phyloP scores from a whole-genome alignment of 2,797 vertebrate species.

The Phyllotis vaccarum region DNA sequence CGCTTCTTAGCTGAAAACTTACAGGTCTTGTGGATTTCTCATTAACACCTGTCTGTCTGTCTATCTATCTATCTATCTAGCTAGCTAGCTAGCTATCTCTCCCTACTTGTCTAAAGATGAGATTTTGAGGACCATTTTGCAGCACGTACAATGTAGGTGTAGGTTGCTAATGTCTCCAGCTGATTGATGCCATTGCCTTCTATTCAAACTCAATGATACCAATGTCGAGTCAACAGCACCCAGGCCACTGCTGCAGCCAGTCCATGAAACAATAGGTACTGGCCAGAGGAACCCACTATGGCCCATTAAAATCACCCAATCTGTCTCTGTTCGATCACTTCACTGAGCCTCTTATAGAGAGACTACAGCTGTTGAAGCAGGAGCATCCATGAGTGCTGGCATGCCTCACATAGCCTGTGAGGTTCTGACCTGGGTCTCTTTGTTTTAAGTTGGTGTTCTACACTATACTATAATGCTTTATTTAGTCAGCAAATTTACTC shows the following conservation, averaged over 20 bases:
- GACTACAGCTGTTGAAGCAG: background rate
- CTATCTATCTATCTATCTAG: background rate
- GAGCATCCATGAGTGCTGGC: background rate
- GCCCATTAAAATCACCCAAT: background rate
- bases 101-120: background rate
- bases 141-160: background rate
- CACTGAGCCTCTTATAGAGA: background rate
- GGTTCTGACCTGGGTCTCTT: background rate
- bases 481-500: slow-evolving; percentile 25
- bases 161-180: background rate
- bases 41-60: background rate
- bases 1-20: background rate
- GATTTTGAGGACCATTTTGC: background rate
- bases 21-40: background rate
- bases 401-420: background rate
- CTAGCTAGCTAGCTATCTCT: too few species aligned
- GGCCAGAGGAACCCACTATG: background rate
- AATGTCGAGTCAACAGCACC: background rate
- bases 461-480: background rate
- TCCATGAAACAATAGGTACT: background rate
- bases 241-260: background rate
- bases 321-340: background rate
- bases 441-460: background rate
- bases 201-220: background rate
- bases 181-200: background rate